Base-by-base conservation (phyloP, 2,113 vertebrate genomes). In the Notothenia coriiceps region DNA sequence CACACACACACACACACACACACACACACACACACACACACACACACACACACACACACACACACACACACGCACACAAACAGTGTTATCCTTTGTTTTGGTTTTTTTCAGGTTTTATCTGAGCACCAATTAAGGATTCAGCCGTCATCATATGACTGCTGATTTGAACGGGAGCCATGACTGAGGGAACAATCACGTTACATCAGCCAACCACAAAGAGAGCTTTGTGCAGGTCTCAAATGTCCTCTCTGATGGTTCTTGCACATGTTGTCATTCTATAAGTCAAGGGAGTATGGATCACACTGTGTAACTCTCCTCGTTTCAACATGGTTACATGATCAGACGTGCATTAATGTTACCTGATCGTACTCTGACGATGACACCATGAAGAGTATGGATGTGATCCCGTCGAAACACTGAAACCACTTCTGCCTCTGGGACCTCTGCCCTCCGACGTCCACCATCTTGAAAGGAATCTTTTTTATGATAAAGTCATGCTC, bases 351-450 rank as follows among this genome's bases (percentile, higher is more conserved):
- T 10, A 14, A 5, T 0, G 5, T 14, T 86, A 93, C 93, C 93
- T 99, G 98, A 89, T 99, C 98, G 0, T 96, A 99, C 74, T 99
- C 98, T 0, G 98, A 99, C 5, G 98, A 99, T 0, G 98, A 99
- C 56, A 97, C 98, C 97, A 99, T 98, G 91, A 99, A 99, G 72
- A 99, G 94, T 83, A 99, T 99, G 0, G 98, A 99, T 0, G 98
- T 99, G 93, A 99, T 98, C 8, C 98, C 97, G 22, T 99, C 98
- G 4, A 99, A 99, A 88, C 98, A 99, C 94, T 99, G 98, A 90
- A 99, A 99, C 98, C 98, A 99, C 87, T 99, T 99, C 76, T 99
- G 97, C 77, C 98, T 96, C 93, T 99, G 98, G 0, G 98, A 99
- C 56, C 98, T 92, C 90, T 99, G 98, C 66, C 98, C 98, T 0